A percentile compares a stretch with the other conserved stretches of the same genome.
These are phyloP conservation scores for Tridacna gigas DNA, from an alignment of 2,888 invertebrate species.

Conservation along the genomic window DNA sequence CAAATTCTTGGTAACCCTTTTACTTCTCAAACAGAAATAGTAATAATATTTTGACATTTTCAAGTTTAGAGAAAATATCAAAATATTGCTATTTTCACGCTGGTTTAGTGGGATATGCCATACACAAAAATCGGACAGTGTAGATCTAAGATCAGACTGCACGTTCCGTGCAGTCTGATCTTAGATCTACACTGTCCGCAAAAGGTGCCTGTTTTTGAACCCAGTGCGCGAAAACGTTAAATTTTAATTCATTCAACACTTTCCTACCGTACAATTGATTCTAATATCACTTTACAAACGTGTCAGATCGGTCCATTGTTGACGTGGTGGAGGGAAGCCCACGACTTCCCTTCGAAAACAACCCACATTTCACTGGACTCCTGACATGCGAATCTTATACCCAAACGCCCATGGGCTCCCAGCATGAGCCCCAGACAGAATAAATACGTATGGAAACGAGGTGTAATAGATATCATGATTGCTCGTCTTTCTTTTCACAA, in stretches of 20 bases:
- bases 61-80: too few relatives aligned
- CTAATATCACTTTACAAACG: slow-evolving; percentile 31
- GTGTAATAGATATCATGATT: slow-evolving; percentile 18
- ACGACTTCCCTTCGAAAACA: slow-evolving; percentile 59
- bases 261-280: slow-evolving; percentile 32
- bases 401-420: slow-evolving; percentile 62
- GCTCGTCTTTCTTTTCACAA: slow-evolving; percentile 18
- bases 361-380: slow-evolving; percentile 54
- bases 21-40: too few relatives aligned
- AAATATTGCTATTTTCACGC: too few relatives aligned
- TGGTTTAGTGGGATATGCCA: too few relatives aligned
- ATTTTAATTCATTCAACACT: slow-evolving; percentile 53
- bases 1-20: too few relatives aligned
- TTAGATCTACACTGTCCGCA: too few relatives aligned
- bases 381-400: slow-evolving; percentile 64
- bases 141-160: too few relatives aligned
- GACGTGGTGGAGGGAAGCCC: slow-evolving; percentile 44
- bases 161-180: too few relatives aligned
- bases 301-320: slow-evolving; percentile 35
- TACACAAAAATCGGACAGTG: too few relatives aligned
- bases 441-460: slow-evolving; percentile 39
- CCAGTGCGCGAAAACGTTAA: not conserved
- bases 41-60: too few relatives aligned
- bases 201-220: too few relatives aligned
- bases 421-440: slow-evolving; percentile 36